Conservation (phyloP, 2,888 invertebrate species). For the Acrobeloides nanus region DNA sequence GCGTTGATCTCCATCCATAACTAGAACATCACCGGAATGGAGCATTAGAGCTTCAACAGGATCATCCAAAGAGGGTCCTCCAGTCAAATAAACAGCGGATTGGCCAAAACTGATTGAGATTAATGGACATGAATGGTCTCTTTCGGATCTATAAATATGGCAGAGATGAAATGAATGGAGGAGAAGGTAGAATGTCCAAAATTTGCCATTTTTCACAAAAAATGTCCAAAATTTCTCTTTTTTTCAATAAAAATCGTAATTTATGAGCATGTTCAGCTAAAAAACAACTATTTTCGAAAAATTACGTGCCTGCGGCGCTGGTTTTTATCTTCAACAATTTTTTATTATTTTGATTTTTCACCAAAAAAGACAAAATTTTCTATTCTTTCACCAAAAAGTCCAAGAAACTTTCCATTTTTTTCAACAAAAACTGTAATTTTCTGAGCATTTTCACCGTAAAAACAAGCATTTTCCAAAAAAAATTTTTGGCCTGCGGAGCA, state of each 20-base stretch:
- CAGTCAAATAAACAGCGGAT: slow-evolving; percentile 84
- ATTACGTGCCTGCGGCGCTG: background rate
- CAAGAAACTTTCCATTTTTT: too few relatives aligned
- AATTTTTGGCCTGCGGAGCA: too few relatives aligned
- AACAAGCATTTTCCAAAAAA: too few relatives aligned
- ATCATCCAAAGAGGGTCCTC: slow-evolving; percentile 61
- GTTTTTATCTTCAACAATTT: too few relatives aligned
- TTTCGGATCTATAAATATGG: slow-evolving; percentile 48
- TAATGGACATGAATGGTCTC: slow-evolving; percentile 62
- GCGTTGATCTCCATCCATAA: slow-evolving; percentile 79
- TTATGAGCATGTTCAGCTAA: background rate
- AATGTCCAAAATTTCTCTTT: too few relatives aligned
- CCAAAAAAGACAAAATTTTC: too few relatives aligned
- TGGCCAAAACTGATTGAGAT: slow-evolving; percentile 90
- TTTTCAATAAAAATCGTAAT: background rate
- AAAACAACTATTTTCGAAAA: slow-evolving; percentile 7
- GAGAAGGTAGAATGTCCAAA: too few relatives aligned
- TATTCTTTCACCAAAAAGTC: too few relatives aligned
- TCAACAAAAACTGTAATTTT: background rate
- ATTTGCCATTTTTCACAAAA: too few relatives aligned
- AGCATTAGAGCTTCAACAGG: slow-evolving; percentile 63
- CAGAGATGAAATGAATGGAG: too few relatives aligned
- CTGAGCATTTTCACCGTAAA: background rate
- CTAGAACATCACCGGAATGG: slow-evolving; percentile 77
- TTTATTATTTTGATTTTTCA: too few relatives aligned